A percentile compares a stretch with the other conserved stretches of the same genome.
Conservation (phyloP, 2,113 vertebrate species). For the Camarhynchus parvulus region DNA sequence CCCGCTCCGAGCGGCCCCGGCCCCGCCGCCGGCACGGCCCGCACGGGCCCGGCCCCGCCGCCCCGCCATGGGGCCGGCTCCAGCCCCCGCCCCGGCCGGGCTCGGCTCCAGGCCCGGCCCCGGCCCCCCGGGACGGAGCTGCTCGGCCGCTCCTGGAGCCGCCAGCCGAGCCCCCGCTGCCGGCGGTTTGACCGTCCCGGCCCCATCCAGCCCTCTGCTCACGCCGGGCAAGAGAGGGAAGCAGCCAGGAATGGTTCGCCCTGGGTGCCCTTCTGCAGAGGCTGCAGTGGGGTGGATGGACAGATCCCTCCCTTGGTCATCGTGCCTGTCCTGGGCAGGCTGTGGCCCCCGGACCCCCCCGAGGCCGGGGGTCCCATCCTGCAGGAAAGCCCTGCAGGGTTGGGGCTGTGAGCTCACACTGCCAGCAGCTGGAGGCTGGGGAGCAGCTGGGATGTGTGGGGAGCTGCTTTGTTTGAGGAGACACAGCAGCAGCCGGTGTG, state of each 20-base stretch:
- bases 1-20: neutral
- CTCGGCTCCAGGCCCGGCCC: neutral
- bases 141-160: neutral
- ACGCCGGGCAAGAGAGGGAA: neutral
- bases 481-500: rapidly evolving
- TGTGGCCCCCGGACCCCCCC: neutral
- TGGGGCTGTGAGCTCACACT: rapidly evolving
- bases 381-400: rapidly evolving
- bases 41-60: no score
- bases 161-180: rapidly evolving
- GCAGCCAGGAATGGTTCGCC: neutral
- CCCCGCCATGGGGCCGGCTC: no score
- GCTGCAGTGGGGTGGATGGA: neutral
- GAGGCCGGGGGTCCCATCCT: neutral
- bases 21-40: no score
- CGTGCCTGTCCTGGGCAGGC: neutral
- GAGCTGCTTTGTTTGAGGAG: neutral
- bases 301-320: rapidly evolving
- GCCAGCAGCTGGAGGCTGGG: rapidly evolving
- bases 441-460: neutral
- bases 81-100: no score
- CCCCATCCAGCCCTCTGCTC: neutral
- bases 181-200: neutral
- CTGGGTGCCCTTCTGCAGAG: neutral
- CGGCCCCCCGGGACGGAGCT: neutral